These are phyloP conservation scores for Oryctolagus cuniculus DNA, from an alignment of 2,113 vertebrate genomes.

Conservation along the genomic window mOryCun1.1 NC_091436.1:46102001-46102500, in stretches of 20 bases:
- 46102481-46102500: neutral
- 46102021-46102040: no score
- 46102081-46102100: no score
- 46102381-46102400: constrained; percentile 20
- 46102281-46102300: constrained; percentile 32
- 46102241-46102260: neutral
- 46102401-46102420: neutral
- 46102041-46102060: no score
- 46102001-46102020: no score
- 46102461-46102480: neutral
- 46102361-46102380: neutral
- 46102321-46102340: constrained; percentile 8
- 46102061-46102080: no score
- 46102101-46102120: neutral
- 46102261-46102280: constrained; percentile 30
- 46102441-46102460: neutral
- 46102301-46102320: constrained; percentile 28
- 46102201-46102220: neutral
- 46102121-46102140: neutral
- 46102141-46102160: neutral
- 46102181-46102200: neutral
- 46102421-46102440: neutral
- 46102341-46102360: constrained; percentile 41
- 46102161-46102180: neutral
- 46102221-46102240: neutral